Evolutionary conservation across 2,888 invertebrate genomes (phyloP).

Genomic region (Sylvicola cinctus): DNA sequence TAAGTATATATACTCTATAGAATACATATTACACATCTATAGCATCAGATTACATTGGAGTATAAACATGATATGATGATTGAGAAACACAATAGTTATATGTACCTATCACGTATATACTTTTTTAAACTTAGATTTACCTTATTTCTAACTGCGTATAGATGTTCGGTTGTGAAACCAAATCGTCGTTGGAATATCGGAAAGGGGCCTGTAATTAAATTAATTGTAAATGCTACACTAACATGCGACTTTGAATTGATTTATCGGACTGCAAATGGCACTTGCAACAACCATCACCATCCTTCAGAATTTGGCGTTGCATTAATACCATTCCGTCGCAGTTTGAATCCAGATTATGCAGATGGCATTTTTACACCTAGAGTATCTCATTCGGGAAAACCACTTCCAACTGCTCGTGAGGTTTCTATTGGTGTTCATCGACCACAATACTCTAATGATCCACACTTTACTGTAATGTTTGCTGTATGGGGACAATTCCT

Average conservation of each 20-base stretch:
- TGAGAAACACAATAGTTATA: not conserved
- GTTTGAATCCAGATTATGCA: slow-evolving; percentile 51
- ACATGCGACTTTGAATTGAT: slow-evolving; percentile 27
- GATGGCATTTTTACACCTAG: slow-evolving; percentile 54
- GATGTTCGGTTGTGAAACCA: slow-evolving; percentile 1
- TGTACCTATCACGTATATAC: not conserved
- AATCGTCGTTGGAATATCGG: slow-evolving; percentile 19
- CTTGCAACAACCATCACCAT: slow-evolving; percentile 51
- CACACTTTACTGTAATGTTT: slow-evolving; percentile 59
- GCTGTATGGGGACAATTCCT: slow-evolving; percentile 80
- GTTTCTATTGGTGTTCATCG: slow-evolving; percentile 55
- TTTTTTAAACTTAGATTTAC: no score
- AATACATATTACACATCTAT: slow-evolving; percentile 1
- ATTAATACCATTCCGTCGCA: slow-evolving; percentile 44
- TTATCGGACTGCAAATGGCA: slow-evolving; percentile 49
- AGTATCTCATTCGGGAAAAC: slow-evolving; percentile 26
- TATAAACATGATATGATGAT: no score
- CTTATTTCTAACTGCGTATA: no score
- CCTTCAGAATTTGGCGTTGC: slow-evolving; percentile 48
- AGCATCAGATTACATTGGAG: slow-evolving; percentile 14
- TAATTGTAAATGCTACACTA: slow-evolving; percentile 15
- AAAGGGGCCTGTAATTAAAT: slow-evolving; percentile 17
- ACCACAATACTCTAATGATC: slow-evolving; percentile 50
- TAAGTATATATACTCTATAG: slow-evolving; percentile 22
- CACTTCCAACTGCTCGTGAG: slow-evolving; percentile 51